Conservation (phyloP, 2,797 vertebrate genomes). For the Gymnoscopelus braueri region DNA sequence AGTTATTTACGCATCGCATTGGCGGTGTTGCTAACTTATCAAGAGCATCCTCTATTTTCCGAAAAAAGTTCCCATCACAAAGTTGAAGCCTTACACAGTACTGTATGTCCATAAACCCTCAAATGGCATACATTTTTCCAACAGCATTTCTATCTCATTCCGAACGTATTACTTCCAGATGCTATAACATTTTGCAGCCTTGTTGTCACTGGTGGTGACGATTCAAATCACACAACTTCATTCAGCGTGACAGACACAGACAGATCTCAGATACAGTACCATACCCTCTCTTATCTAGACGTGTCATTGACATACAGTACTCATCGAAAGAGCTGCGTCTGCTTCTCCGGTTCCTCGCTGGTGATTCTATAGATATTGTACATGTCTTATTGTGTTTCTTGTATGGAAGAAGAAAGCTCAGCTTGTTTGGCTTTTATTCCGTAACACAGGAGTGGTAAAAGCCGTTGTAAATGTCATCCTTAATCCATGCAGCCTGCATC, state of each 20-base stretch:
- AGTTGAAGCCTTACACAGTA: slow-evolving; percentile 16
- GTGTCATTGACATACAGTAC: slow-evolving; percentile 33
- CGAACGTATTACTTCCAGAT: slow-evolving; percentile 67
- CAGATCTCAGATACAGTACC: slow-evolving; percentile 50
- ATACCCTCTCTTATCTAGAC: slow-evolving; percentile 60
- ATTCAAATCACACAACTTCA: slow-evolving; percentile 63
- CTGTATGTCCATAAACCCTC: slow-evolving; percentile 42
- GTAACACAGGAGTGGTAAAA: too few relatives aligned
- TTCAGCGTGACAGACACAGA: slow-evolving; percentile 58
- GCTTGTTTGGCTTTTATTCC: slow-evolving; percentile 42
- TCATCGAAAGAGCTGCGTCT: slow-evolving; percentile 37
- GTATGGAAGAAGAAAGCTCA: slow-evolving; percentile 55
- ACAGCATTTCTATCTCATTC: slow-evolving; percentile 41
- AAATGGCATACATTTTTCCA: slow-evolving; percentile 11
- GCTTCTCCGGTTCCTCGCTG: slow-evolving; percentile 14
- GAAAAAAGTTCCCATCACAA: slow-evolving; percentile 42
- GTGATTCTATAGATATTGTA: slow-evolving; percentile 11
- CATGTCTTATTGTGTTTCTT: slow-evolving; percentile 21
- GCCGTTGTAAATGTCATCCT: too few relatives aligned
- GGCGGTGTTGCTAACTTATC: background rate
- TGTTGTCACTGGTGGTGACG: slow-evolving; percentile 64
- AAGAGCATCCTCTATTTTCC: slow-evolving; percentile 46
- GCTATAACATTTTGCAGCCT: slow-evolving; percentile 51
- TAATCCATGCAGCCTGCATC: too few relatives aligned
- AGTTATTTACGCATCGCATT: background rate